These are phyloP conservation scores for Drosophila pseudoananassae DNA, from an alignment of 1,140 invertebrate species.

Conservation along the genomic window DNA sequence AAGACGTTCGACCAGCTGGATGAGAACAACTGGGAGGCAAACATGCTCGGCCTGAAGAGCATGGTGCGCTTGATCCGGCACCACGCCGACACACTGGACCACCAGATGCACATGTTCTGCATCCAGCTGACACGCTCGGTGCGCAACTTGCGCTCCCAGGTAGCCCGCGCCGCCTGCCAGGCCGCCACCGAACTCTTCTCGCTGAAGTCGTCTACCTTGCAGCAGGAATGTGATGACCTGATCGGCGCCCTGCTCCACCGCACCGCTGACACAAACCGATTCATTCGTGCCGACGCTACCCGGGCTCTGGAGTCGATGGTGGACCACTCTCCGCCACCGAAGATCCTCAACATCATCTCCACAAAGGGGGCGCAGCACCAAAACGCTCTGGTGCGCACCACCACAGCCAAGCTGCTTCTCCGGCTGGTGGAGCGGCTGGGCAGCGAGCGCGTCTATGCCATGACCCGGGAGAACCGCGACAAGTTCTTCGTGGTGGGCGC, in stretches of 20 bases:
- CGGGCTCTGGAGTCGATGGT: slow-evolving; percentile 92
- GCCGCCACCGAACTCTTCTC: slow-evolving; percentile 91
- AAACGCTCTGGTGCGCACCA: slow-evolving; percentile 92
- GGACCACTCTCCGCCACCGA: slow-evolving; percentile 87
- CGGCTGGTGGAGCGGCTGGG: slow-evolving; percentile 89
- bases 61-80: slow-evolving; percentile 90
- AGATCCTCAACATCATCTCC: slow-evolving; percentile 85
- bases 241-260: slow-evolving; percentile 91
- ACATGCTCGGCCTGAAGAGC: slow-evolving; percentile 90
- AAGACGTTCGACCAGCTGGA: slow-evolving; percentile 88
- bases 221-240: slow-evolving; percentile 95
- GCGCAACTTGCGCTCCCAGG: slow-evolving; percentile 94
- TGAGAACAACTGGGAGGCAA: slow-evolving; percentile 93
- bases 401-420: slow-evolving; percentile 91
- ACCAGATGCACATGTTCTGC: slow-evolving; percentile 87
- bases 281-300: slow-evolving; percentile 94
- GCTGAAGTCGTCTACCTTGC: slow-evolving; percentile 89
- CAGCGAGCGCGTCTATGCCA: slow-evolving; percentile 88
- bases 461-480: slow-evolving; percentile 91
- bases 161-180: slow-evolving; percentile 93
- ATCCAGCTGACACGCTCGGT: slow-evolving; percentile 91
- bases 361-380: slow-evolving; percentile 89
- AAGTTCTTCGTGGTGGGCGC: slow-evolving; percentile 91
- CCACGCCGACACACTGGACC: slow-evolving; percentile 88
- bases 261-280: slow-evolving; percentile 96